phyloP scores from a whole-genome alignment of 2,113 vertebrate genomes.

The Penelope pileata region DNA sequence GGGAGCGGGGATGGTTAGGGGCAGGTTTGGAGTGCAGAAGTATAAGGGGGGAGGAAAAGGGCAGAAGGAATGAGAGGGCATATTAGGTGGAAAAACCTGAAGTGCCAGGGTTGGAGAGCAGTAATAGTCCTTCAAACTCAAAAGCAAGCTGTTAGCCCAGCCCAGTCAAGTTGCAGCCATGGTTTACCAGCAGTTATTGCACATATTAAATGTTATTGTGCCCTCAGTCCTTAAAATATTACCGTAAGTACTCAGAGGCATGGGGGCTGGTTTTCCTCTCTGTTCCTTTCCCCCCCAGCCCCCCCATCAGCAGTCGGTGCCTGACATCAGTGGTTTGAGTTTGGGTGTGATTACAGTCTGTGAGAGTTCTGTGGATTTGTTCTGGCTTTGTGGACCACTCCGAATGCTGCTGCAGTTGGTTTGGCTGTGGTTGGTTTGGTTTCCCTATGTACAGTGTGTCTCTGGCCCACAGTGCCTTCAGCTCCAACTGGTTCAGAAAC shows the following conservation, averaged over 20 bases:
- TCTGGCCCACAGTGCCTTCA: neutral
- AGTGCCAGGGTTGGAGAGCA: neutral
- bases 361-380: neutral
- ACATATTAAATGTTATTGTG: neutral
- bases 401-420: neutral
- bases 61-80: neutral
- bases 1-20: neutral
- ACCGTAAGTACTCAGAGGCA: neutral
- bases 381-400: neutral
- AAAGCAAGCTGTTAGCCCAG: neutral
- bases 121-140: neutral
- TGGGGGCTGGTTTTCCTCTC: neutral
- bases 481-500: neutral
- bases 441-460: neutral
- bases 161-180: neutral
- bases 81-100: neutral
- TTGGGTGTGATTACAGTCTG: neutral
- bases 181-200: neutral
- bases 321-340: neutral
- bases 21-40: neutral
- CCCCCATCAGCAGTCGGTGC: neutral
- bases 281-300: neutral
- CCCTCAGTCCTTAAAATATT: neutral
- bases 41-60: neutral
- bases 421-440: neutral